Percentiles rank a stretch among this genome's conserved stretches.
These are phyloP conservation scores for Hydrozoanthus gracilis DNA, from an alignment of 92 coral and sea anemone genomes.

Conservation along the genomic window DNA sequence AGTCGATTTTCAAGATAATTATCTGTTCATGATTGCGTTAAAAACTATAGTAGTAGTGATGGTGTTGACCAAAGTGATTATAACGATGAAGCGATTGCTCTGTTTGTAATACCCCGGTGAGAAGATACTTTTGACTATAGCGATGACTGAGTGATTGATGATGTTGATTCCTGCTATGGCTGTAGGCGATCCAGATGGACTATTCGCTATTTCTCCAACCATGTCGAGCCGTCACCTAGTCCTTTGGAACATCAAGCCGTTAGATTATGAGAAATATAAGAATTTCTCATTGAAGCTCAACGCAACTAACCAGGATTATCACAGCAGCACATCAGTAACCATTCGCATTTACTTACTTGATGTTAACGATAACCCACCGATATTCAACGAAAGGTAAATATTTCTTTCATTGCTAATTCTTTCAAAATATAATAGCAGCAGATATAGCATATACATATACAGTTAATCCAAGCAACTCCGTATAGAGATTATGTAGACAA, in stretches of 20 bases:
- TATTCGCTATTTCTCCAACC: conserved; percentile 23
- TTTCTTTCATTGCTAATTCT: no score
- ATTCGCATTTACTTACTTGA: conserved; percentile 9
- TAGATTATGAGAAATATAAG: conserved; percentile 17
- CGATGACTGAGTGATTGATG: background rate
- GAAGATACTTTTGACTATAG: background rate
- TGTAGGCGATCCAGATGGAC: conserved; percentile 22
- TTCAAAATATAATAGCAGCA: no score
- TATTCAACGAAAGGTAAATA: conserved; percentile 18
- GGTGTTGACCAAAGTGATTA: background rate
- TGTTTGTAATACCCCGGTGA: background rate
- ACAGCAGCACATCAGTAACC: conserved; percentile 4
- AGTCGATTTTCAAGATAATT: no score
- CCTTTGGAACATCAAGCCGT: conserved; percentile 19
- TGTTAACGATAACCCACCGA: conserved; percentile 23
- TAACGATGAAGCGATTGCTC: background rate
- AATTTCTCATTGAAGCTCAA: conserved; percentile 7
- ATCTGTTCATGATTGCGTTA: no score
- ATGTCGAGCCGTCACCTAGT: background rate
- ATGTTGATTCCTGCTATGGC: background rate
- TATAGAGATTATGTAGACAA: no score
- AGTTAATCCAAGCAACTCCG: no score
- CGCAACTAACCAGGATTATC: conserved; percentile 33
- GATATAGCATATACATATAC: no score
- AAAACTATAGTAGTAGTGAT: background rate